Conservation (phyloP, 2,797 vertebrate species). For the Hephaestus fuliginosus region DNA sequence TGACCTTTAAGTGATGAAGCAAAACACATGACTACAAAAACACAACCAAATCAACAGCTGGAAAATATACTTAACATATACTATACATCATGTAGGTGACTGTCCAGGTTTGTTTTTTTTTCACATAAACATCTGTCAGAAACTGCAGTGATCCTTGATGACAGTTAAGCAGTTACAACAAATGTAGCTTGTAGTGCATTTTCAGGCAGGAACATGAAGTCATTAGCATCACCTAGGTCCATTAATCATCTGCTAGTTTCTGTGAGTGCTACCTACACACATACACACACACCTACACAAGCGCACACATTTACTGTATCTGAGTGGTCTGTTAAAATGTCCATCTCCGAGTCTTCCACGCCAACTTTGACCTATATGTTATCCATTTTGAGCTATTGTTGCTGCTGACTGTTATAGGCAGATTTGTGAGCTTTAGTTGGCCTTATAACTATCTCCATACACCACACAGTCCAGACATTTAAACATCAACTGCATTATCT, state of each 20-base stretch:
- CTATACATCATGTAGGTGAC: not conserved
- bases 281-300: constrained; percentile 12
- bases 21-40: not conserved
- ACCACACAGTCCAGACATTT: not conserved
- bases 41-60: not conserved
- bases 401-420: not conserved
- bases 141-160: not conserved
- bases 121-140: too few species aligned
- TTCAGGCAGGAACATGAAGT: constrained; percentile 9
- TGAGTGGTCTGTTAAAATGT: not conserved
- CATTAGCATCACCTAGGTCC: constrained; percentile 19
- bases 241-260: constrained; percentile 29
- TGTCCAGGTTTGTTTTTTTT: too few species aligned
- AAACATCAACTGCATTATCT: not conserved
- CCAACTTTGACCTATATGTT: constrained; percentile 5
- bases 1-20: not conserved
- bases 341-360: not conserved
- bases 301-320: constrained; percentile 2
- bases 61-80: not conserved
- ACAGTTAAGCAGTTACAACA: constrained; percentile 19
- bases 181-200: constrained; percentile 12
- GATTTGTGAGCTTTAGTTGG: constrained; percentile 14
- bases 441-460: not conserved
- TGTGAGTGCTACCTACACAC: constrained; percentile 6
- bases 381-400: not conserved